Conservation (phyloP, 2,113 vertebrate genomes). For the Cygnus buccinator region DNA sequence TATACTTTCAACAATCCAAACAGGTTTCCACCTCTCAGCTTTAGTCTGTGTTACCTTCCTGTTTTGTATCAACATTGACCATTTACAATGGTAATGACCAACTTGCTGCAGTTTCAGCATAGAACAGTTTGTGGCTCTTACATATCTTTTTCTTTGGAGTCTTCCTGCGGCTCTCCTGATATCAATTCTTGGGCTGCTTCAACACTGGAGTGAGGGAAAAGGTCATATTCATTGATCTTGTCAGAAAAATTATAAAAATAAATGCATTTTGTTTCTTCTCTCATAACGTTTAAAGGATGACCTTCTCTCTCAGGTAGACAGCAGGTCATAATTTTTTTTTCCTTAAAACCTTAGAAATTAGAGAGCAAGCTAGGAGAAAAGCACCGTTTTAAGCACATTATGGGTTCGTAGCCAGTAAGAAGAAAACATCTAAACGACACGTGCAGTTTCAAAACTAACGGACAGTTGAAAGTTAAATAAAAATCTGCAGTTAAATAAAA, state of each 20-base stretch:
- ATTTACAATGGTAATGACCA: background rate
- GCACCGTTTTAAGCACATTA: background rate
- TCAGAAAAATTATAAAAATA: background rate
- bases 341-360: background rate
- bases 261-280: background rate
- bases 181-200: background rate
- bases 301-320: background rate
- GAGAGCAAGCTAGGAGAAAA: background rate
- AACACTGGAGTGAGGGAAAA: constrained; percentile 52
- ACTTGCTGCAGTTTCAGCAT: background rate
- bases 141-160: constrained; percentile 65
- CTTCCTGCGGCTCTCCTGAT: constrained; percentile 28
- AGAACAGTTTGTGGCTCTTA: constrained; percentile 33
- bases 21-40: background rate
- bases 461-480: background rate
- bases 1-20: background rate
- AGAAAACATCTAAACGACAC: background rate
- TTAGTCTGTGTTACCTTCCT: background rate
- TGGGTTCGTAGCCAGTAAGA: background rate
- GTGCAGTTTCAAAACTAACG: background rate
- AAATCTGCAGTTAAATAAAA: background rate
- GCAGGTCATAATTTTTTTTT: background rate
- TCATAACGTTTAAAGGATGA: background rate
- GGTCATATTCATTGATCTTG: background rate
- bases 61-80: background rate